Evolutionary conservation across 2,888 invertebrate genomes (phyloP).

Genomic region (Lepidonotus clava): DNA sequence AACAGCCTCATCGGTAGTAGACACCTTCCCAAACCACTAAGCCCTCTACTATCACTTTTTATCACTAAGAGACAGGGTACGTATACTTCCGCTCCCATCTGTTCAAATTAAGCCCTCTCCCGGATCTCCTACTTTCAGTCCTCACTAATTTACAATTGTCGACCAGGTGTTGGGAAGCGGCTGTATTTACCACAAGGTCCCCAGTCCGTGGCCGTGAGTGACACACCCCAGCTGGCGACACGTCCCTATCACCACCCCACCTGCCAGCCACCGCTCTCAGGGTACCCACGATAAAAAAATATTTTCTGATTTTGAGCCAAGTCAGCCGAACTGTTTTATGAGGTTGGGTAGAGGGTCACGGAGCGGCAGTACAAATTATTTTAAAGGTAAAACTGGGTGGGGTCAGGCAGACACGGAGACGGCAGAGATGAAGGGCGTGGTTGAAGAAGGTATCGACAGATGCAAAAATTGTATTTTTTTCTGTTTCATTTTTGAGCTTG

Average conservation of each 20-base stretch:
- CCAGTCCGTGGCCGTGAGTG: too few relatives aligned
- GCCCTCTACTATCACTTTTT: not conserved
- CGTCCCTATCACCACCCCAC: not conserved
- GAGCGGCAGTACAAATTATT: not conserved
- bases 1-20: not conserved
- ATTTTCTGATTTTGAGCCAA: not conserved
- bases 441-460: not conserved
- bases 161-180: conserved; percentile 15
- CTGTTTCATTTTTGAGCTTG: not conserved
- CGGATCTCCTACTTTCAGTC: conserved; percentile 15
- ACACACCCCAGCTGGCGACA: not conserved
- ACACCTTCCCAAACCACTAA: not conserved
- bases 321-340: not conserved
- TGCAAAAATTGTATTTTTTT: not conserved
- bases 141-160: conserved; percentile 20
- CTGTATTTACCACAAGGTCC: conserved; percentile 3
- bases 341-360: not conserved
- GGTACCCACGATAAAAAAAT: too few relatives aligned
- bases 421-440: too few relatives aligned
- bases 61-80: not conserved
- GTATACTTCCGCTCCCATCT: not conserved
- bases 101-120: conserved; percentile 39
- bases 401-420: too few relatives aligned
- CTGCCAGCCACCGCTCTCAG: not conserved
- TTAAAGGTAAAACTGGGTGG: not conserved